Conservation (phyloP, 2,113 vertebrate species). For the Charadrius vociferus region DNA sequence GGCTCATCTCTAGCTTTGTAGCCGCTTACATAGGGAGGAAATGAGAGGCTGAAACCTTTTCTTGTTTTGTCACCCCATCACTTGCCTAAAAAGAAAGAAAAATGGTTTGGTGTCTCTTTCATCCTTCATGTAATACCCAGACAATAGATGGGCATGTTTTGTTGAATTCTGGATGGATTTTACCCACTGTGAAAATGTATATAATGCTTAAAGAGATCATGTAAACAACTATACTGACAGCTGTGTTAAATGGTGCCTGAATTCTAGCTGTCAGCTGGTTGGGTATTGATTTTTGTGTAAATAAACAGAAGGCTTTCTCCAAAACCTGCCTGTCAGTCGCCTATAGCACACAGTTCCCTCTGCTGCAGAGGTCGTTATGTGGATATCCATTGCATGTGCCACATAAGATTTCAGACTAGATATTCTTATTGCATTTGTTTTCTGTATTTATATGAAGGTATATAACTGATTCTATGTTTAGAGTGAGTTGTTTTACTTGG, state of each 20-base stretch:
- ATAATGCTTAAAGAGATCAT: neutral
- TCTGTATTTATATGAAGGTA: neutral
- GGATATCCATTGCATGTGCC: neutral
- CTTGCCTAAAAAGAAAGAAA: neutral
- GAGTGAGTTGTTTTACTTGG: neutral
- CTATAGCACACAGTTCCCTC: neutral
- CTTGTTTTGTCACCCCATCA: neutral
- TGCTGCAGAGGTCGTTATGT: accelerated
- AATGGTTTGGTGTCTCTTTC: neutral
- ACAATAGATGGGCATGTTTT: neutral
- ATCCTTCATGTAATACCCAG: neutral
- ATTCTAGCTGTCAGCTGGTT: neutral
- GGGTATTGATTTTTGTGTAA: neutral
- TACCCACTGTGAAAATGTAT: neutral
- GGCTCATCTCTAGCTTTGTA: neutral
- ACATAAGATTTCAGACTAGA: neutral
- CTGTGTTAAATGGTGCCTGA: neutral
- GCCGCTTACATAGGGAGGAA: neutral
- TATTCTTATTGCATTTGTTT: neutral
- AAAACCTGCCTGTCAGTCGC: neutral
- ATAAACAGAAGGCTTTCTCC: neutral
- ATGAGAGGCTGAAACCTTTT: neutral
- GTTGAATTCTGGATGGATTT: neutral
- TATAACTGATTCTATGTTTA: neutral
- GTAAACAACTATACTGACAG: neutral